Evolutionary conservation across 2,113 vertebrate genomes (phyloP), one percentile per base, ranked within the genome.

Genomic region (Columba janthina): DNA sequence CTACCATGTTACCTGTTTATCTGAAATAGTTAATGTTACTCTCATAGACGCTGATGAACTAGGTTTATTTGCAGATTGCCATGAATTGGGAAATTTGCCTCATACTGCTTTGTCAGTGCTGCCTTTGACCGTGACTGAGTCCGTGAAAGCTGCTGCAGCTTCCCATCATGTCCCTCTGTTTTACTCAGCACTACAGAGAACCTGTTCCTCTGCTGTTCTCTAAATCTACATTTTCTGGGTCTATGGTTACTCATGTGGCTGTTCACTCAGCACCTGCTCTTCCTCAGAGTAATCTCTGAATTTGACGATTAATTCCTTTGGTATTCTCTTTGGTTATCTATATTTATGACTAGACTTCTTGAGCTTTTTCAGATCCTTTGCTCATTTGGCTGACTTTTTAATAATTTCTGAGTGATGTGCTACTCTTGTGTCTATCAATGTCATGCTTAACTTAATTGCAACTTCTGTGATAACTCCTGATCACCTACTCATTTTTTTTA

Each of bases 11-110:
- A 21, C 12, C 13, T 48, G 4, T 53, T 84, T 65, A 40, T 44
- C 24, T 11, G 6, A 77, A 81, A 71, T 34, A 56, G 34, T 29
- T 92, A 24, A 14, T 0, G 0, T 82, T 80, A 21, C 15, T 78
- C 6, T 79, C 4, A 2, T 1, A 51, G 24, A 21, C 8, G 8
- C 28, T 57, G 1, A 0, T 36, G 18, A 76, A 66, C 46, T 44
- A 26, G 13, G 40, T 92, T 72, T 42, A 40, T 74, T 60, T 82
- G 38, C 57, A 92, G 53, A 72, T 61, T 78, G 51, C 10, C 28
- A 12, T 32, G 61, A 57, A 76, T 87, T 72, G 54, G 38, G 7
- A 51, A 42, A 54, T 81, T 82, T 21, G 61, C n/a, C 34, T 48
- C 26, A 20, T 58, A 8, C 40, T 56, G 70, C 76, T 89, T 69